Conservation (phyloP, 2,113 vertebrate species). For the Laticauda laticaudata region DNA sequence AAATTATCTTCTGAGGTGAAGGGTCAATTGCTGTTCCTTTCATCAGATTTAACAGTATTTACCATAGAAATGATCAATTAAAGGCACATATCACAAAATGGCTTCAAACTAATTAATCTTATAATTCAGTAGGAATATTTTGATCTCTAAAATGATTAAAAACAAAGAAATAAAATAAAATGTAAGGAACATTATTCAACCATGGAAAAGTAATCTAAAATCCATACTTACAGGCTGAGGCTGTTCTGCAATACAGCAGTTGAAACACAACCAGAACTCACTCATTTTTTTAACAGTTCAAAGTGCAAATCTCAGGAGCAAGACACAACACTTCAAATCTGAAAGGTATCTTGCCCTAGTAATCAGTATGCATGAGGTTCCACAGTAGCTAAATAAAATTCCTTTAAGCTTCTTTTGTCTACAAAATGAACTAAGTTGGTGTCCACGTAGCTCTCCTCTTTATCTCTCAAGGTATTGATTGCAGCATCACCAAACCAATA, state of each 20-base stretch:
- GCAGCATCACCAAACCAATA: constrained; percentile 53
- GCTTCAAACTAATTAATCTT: background rate
- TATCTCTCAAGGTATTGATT: constrained; percentile 44
- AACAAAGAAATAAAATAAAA: background rate
- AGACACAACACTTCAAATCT: constrained; percentile 47
- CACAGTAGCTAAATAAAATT: constrained; percentile 18
- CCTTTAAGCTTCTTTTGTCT: constrained; percentile 32
- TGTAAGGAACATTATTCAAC: background rate
- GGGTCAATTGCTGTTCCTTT: background rate
- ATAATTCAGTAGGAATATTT: background rate
- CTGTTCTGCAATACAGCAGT: constrained; percentile 91
- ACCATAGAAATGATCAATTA: background rate
- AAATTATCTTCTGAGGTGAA: background rate
- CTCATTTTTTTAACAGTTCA: constrained; percentile 79
- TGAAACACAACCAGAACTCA: constrained; percentile 91
- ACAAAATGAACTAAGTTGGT: constrained; percentile 26
- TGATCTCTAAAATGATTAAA: background rate
- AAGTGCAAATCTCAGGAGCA: constrained; percentile 45
- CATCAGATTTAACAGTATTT: background rate
- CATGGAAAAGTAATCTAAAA: background rate
- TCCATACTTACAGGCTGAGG: constrained; percentile 84
- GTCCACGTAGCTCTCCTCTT: constrained; percentile 26
- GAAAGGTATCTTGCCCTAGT: constrained; percentile 24
- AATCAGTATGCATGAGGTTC: constrained; percentile 40
- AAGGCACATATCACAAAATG: background rate